These are phyloP conservation scores for Leptopilina myrica DNA, from an alignment of 2,888 invertebrate species.

Conservation along the genomic window DNA sequence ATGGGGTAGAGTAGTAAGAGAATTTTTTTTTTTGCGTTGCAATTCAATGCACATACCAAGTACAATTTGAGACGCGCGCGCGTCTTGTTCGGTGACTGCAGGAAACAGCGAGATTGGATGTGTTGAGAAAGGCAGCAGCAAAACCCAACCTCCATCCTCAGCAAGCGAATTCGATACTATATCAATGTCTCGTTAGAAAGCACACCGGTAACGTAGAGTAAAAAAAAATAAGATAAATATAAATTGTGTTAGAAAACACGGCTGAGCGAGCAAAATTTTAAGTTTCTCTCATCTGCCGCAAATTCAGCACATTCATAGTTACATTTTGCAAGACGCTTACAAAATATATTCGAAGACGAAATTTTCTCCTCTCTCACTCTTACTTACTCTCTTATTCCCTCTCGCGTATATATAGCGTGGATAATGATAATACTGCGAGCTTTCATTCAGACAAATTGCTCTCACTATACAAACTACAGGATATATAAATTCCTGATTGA, in stretches of 20 bases:
- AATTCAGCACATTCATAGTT: conserved; percentile 36
- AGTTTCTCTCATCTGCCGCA: conserved; percentile 33
- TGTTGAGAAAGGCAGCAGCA: neutral
- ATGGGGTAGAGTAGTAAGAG: conserved; percentile 32
- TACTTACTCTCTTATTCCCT: neutral
- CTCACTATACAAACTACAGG: neutral
- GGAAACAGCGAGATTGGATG: conserved; percentile 51
- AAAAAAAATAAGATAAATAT: conserved; percentile 45
- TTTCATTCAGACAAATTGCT: conserved; percentile 26
- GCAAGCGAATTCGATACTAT: conserved; percentile 53
- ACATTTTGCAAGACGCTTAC: conserved; percentile 23
- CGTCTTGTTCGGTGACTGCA: conserved; percentile 56
- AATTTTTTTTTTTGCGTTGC: conserved; percentile 58
- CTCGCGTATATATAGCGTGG: neutral
- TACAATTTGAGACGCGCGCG: conserved; percentile 61
- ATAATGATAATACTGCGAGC: neutral
- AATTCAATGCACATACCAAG: conserved; percentile 65
- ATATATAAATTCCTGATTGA: conserved; percentile 3
- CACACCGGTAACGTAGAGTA: conserved; percentile 52
- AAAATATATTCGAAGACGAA: conserved; percentile 11
- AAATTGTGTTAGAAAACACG: conserved; percentile 30
- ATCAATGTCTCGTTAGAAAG: conserved; percentile 64
- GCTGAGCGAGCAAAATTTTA: conserved; percentile 53
- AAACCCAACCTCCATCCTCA: too few species aligned
- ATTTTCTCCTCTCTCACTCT: too few species aligned